These are phyloP conservation scores for Microplitis deprimator DNA, from an alignment of 2,888 invertebrate species.

Conservation along the genomic window DNA sequence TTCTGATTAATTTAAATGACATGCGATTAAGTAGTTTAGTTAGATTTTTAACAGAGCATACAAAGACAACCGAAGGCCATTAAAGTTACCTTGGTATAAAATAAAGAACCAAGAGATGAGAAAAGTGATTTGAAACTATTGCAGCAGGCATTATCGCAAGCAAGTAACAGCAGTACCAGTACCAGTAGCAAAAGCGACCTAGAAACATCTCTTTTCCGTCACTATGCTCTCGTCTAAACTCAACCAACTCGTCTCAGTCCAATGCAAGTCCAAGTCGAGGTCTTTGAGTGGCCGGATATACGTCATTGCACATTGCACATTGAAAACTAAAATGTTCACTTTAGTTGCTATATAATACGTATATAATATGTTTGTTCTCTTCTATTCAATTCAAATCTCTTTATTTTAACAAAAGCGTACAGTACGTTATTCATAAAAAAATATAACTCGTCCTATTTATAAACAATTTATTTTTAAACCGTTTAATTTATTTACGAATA, in stretches of 20 bases:
- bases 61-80: constrained; percentile 27
- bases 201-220: constrained; percentile 38
- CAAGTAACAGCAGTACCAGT: too few species aligned
- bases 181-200: constrained; percentile 22
- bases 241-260: background rate
- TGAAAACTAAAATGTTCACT: constrained; percentile 30
- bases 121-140: constrained; percentile 17
- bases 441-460: too few species aligned
- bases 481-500: background rate
- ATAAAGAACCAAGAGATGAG: constrained; percentile 18
- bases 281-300: constrained; percentile 49
- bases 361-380: constrained; percentile 9
- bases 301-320: constrained; percentile 44
- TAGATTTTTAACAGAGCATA: constrained; percentile 12
- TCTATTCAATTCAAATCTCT: too few species aligned
- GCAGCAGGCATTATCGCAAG: constrained; percentile 24
- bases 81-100: constrained; percentile 29
- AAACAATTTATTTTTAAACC: background rate
- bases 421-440: too few species aligned
- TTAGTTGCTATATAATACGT: constrained; percentile 2
- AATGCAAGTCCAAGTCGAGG: constrained; percentile 13
- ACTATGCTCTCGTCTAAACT: background rate
- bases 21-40: background rate
- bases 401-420: too few species aligned
- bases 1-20: constrained; percentile 17